These are phyloP conservation scores for Pollenia angustigena DNA, from an alignment of 2,888 invertebrate species.

Conservation along the genomic window DNA sequence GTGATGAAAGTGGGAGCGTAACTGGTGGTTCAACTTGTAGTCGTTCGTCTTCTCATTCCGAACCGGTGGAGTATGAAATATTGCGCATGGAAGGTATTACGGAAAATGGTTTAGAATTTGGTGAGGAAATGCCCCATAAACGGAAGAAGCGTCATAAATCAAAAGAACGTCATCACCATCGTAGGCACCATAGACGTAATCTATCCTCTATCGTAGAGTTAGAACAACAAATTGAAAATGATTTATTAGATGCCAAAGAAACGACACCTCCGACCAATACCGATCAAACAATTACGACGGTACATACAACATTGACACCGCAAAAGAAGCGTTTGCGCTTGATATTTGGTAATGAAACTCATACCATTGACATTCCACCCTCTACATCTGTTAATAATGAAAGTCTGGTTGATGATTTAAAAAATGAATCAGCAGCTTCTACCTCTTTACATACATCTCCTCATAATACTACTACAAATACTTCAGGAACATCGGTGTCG, in stretches of 20 bases:
- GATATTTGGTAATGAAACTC: conserved; percentile 95
- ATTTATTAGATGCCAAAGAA: conserved; percentile 67
- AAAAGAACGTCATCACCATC: conserved; percentile 82
- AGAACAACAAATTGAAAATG: conserved; percentile 55
- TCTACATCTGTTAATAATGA: conserved; percentile 62
- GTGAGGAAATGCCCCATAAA: conserved; percentile 78
- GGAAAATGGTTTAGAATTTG: conserved; percentile 82
- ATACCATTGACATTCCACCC: conserved; percentile 94
- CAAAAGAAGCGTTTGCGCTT: conserved; percentile 93
- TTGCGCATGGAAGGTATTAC: conserved; percentile 91
- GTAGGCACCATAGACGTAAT: conserved; percentile 70
- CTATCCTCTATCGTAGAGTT: conserved; percentile 66
- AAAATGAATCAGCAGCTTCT: conserved; percentile 76
- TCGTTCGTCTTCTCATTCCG: conserved; percentile 74
- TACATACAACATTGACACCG: conserved; percentile 84
- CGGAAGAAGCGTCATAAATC: conserved; percentile 87
- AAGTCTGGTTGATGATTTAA: conserved; percentile 75
- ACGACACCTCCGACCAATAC: conserved; percentile 27
- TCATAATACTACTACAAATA: conserved; percentile 49
- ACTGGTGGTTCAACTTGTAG: conserved; percentile 82
- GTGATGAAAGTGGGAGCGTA: conserved; percentile 85
- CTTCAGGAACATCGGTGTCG: conserved; percentile 53
- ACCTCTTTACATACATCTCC: conserved; percentile 70
- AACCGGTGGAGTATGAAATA: conserved; percentile 92
- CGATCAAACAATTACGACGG: conserved; percentile 8